Base-by-base conservation (phyloP, 2,888 invertebrate species). In the Microctonus brassicae region DNA sequence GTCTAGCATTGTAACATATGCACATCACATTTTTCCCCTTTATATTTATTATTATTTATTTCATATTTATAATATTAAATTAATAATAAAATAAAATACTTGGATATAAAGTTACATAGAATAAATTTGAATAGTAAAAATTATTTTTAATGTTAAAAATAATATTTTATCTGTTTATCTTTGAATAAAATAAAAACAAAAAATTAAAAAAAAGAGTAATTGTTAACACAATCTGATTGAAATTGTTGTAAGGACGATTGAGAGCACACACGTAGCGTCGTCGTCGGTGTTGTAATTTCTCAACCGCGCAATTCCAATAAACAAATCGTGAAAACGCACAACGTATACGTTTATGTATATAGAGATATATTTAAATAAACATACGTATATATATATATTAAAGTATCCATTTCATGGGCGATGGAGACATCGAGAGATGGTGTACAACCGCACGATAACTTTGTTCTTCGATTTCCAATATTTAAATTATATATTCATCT, bases 321-420 rank as follows among this genome's bases (percentile, higher is more conserved):
- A 84, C 79, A 82, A 83, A 83, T 84, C 84, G 77, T 78, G 80
- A 83, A 39, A 39, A 39, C 39, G 39, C 39, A 39, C 39, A 5
- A 47, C 17, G 17, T 47, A 47, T 47, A 47, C 4, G 6, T 47
- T 7, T 7, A 17, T 47, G 17, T 6, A 4, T 47, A n/a, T 47
- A 7, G 4, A 3, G 17, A n/a, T 47, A 17, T 81, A 81, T 81
- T 81, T 82, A 81, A 78, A 80, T 79, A 80, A 79, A n/a, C n/a
- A n/a, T n/a, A n/a, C n/a, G n/a, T 78, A 77, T 76, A 77, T 78
- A 77, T 76, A 77, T 79, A 78, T 75, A 75, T 79, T 78, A n/a
- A n/a, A n/a, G 83, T 84, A 84, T 84, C 83, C 81, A 81, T 83
- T 84, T 83, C 81, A 83, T 81, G 79, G 82, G 77, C 81, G 79